Evolutionary conservation across 2,797 vertebrate species (phyloP), one percentile per base, ranked within the genome.

Genomic region (Sebastes paucispinis): DNA sequence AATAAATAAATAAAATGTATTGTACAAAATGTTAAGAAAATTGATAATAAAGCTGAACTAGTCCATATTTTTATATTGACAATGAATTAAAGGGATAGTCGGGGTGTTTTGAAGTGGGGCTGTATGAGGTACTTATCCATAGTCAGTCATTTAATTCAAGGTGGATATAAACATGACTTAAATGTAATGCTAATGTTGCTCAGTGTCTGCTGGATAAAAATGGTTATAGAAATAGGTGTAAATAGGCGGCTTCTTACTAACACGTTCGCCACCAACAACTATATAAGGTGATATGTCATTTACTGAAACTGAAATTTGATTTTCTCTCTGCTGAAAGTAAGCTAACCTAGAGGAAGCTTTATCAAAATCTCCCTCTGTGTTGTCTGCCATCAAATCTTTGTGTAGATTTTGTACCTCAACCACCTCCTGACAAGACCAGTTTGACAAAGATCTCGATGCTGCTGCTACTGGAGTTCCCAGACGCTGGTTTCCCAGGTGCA

Each of bases 401-500:
- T 27, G 18, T 65, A 32, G 43, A 32, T 12, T 20, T 22, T 34
- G 31, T 39, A 34, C 31, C 52, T 63, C 63, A 36, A 64, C 32
- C 59, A 71, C 55, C 32, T 79, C 63, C 69, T 80, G 64, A 66
- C 77, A 80, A 55, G 27, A 55, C 10, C 14, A 43, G 54, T 72
- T 86, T n/a, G 78, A 77, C 81, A 69, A 80, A 77, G 60, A 69
- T 75, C 50, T 78, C 77, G 66, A 78, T 47, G 70, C 62, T 36
- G 66, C 55, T 47, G 79, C 63, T 16, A n/a, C 55, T 24, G 65
- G 84, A 55, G 69, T 91, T 93, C 87, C 88, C 90, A 93, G 86
- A 76, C 75, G 43, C 73, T 72, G 60, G 3, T 87, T 89, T 90
- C 73, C 90, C 88, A 91, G 89, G 88, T 89, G 83, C 83, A 87